Base-by-base conservation (phyloP, 1,140 invertebrate genomes). In the Aphaenogaster ashmeadi region DNA sequence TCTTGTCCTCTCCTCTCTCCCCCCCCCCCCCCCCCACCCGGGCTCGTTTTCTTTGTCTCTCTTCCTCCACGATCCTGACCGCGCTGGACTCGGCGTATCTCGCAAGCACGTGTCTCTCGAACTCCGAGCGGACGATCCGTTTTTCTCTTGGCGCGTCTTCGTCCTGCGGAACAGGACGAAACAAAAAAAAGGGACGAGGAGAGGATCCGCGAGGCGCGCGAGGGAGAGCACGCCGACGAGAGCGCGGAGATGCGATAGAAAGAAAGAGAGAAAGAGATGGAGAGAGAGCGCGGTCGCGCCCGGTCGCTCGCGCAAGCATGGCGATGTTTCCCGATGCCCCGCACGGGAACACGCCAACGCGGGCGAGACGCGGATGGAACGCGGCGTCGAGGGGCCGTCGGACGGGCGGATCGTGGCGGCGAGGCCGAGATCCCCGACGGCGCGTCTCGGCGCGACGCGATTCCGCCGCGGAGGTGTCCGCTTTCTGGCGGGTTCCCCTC, bases 251-350 rank as follows among this genome's bases (percentile, higher is more conserved):
- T 18, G 21, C 62, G 52, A 69, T 21, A 69, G 38, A 44, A 33
- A 6, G 38, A 41, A 38, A 38, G n/a, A n/a, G 5, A 21, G 11
- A 69, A 11, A 47, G n/a, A 27, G 41, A 69, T 9, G 11, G 41
- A 47, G 41, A 80, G 77, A 36, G 56, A 52, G 64, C 71, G 88
- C 84, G 77, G 87, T 83, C 87, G 86, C 79, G 90, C 88, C 92
- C 91, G 90, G 92, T 88, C 77, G 88, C 60, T 87, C 79, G 85
- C 89, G 88, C 91, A 93, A 93, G 92, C 93, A 94, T 94, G 93
- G 93, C 93, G 93, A 93, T 92, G 89, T 93, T 92, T 93, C 89
- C 75, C 80, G 50, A 85, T 88, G 71, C 72, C 64, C 69, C 71
- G 64, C 52, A 67, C 62, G 67, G 52, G 64, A 69, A 78, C 80